Evolutionary conservation across 2,797 vertebrate species (phyloP).

Genomic region (Clarias fuscus): DNA sequence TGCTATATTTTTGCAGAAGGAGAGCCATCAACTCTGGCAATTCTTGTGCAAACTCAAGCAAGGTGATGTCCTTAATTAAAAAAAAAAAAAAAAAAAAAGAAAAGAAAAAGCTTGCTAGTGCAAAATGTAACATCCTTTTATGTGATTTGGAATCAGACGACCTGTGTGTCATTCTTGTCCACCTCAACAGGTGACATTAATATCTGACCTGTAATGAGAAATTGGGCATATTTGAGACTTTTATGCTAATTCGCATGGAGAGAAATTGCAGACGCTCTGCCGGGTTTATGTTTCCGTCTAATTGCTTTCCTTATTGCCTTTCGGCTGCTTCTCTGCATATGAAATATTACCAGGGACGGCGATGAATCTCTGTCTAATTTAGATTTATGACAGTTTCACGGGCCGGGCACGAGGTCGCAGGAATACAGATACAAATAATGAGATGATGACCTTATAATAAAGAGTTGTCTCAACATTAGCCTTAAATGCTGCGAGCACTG

Average conservation of each 20-base stretch:
- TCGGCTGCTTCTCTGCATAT: constrained; percentile 40
- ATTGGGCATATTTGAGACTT: constrained; percentile 50
- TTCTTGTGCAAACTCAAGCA: background rate
- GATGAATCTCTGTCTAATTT: constrained; percentile 58
- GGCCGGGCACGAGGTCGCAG: constrained; percentile 29
- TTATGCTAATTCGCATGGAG: constrained; percentile 41
- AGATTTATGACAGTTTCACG: constrained; percentile 54
- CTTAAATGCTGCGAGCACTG: constrained; percentile 37
- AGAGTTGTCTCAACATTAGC: constrained; percentile 44
- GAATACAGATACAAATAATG: constrained; percentile 54
- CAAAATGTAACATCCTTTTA: background rate
- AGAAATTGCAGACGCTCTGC: constrained; percentile 30
- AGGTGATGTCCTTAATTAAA: background rate
- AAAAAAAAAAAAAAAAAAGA: background rate
- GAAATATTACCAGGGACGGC: constrained; percentile 54
- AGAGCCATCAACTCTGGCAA: background rate
- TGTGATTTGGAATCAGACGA: background rate
- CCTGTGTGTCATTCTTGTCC: background rate
- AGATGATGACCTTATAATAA: constrained; percentile 53
- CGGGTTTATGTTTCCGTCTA: constrained; percentile 51
- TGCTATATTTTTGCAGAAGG: background rate
- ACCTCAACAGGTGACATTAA: background rate
- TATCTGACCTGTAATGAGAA: constrained; percentile 25
- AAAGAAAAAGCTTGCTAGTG: background rate
- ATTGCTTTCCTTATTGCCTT: constrained; percentile 62